phyloP scores from a whole-genome alignment of 2,888 invertebrate genomes.

The Margaritifera margaritifera region DNA sequence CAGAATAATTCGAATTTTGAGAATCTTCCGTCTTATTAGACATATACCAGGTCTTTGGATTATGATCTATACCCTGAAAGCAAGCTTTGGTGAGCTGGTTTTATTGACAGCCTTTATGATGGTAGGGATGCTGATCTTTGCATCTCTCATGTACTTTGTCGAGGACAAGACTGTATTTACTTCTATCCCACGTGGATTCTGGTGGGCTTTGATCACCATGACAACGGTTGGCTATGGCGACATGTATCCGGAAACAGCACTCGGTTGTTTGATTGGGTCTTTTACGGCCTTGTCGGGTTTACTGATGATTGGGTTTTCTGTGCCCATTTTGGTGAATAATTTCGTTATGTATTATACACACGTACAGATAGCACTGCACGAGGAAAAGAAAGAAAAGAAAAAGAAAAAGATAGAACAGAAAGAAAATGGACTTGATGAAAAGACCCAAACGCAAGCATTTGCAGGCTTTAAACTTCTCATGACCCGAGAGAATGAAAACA shows the following conservation, averaged over 20 bases:
- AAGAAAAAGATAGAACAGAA: conserved; percentile 4
- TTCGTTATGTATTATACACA: conserved; percentile 66
- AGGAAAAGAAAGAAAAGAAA: conserved; percentile 18
- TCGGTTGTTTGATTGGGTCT: conserved; percentile 61
- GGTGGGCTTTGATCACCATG: conserved; percentile 70
- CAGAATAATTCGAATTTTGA: conserved; percentile 55
- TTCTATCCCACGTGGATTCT: conserved; percentile 63
- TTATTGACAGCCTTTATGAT: conserved; percentile 62
- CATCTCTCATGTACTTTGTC: conserved; percentile 65
- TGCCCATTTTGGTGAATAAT: conserved; percentile 67
- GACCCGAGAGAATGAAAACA: too few relatives aligned
- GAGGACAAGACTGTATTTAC: conserved; percentile 53
- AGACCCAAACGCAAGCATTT: too few relatives aligned
- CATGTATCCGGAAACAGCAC: conserved; percentile 53
- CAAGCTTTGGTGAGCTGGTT: conserved; percentile 62
- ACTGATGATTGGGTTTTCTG: conserved; percentile 63
- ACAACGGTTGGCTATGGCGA: conserved; percentile 70
- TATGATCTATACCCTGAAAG: conserved; percentile 63
- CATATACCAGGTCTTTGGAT: conserved; percentile 66
- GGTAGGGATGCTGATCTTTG: conserved; percentile 64
- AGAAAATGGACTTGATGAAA: too few relatives aligned
- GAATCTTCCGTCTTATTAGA: conserved; percentile 63
- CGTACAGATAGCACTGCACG: conserved; percentile 46
- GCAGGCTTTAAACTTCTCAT: too few relatives aligned
- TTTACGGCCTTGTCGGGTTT: conserved; percentile 62